Base-by-base conservation (phyloP, 2,113 vertebrate species). In the Hypomesus transpacificus region DNA sequence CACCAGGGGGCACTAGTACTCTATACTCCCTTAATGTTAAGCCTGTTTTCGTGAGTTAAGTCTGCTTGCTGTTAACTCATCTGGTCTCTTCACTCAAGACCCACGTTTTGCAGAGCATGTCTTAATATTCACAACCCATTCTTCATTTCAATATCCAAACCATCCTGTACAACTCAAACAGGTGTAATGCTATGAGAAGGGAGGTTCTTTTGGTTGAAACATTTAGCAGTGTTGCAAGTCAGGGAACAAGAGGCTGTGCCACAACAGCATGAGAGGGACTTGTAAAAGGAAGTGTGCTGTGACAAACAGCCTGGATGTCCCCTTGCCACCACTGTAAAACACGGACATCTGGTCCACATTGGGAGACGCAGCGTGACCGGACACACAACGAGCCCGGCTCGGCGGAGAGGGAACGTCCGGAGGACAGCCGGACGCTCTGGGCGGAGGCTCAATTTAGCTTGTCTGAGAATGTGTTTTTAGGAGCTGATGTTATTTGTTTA, bases 1-100 rank as follows among this genome's bases (percentile, higher is more conserved):
- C 91, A 91, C 80, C 73, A 91, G 91, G 75, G 85, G 91, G 91
- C 89, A 87, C 76, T 81, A 71, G 80, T 54, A 7, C 78, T 78
- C 80, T 26, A 57, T 68, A 2, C 7, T 46, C 39, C 39, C 9
- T 46, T 57, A 73, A 84, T 86, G 76, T 79, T 75, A 52, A 17
- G 1, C 65, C 50, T 21, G 16, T 18, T 24, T 11, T n/a, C n/a
- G 0, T 16, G 16, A 3, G 26, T 28, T 31, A n/a, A 34, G 28
- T 39, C 28, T 63, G 16, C 5, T 26, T 63, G 26, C 4, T 63
- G 26, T 28, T 63, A 63, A 63, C 14, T 18, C 8, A 31, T 26
- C 28, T 9, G 3, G 6, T 17, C 31, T 34, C 28, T 63, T 63
- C 28, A 11, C 61, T 63, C 5, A 14, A 6, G 4, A 59, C 1